These are phyloP conservation scores for Hydrotaea diabolus DNA, from an alignment of 2,888 invertebrate genomes.

Conservation along the genomic window DNA sequence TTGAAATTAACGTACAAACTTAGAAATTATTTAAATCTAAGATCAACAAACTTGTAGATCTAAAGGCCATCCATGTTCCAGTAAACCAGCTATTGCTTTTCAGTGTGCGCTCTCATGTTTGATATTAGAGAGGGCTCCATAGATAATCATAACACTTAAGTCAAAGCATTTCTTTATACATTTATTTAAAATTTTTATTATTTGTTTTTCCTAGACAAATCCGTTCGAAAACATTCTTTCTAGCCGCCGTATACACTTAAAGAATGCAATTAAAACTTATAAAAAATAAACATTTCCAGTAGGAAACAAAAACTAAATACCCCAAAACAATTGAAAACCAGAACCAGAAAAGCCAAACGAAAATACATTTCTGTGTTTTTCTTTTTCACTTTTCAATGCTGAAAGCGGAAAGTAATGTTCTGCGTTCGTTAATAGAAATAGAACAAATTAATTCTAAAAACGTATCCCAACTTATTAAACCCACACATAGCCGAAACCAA, in stretches of 20 bases:
- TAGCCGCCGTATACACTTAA: background rate
- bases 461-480: constrained; percentile 57
- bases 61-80: background rate
- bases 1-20: no score
- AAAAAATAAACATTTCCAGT: background rate
- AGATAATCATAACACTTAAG: background rate
- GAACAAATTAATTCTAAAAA: constrained; percentile 30
- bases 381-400: constrained; percentile 27
- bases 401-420: constrained; percentile 17
- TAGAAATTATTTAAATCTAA: no score
- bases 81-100: background rate
- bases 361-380: background rate
- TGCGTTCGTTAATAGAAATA: constrained; percentile 31
- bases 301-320: background rate
- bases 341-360: constrained; percentile 4
- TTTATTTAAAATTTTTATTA: background rate
- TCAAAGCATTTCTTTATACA: constrained; percentile 8
- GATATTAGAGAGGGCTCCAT: constrained; percentile 3
- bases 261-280: background rate
- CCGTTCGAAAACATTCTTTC: background rate
- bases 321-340: background rate
- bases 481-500: constrained; percentile 37
- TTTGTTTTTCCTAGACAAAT: background rate
- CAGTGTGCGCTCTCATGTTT: background rate
- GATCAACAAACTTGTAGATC: no score